Evolutionary conservation across 2,797 vertebrate genomes (phyloP), one percentile per base, ranked within the genome.

Genomic region (Enteromius afrohamiltoni): DNA sequence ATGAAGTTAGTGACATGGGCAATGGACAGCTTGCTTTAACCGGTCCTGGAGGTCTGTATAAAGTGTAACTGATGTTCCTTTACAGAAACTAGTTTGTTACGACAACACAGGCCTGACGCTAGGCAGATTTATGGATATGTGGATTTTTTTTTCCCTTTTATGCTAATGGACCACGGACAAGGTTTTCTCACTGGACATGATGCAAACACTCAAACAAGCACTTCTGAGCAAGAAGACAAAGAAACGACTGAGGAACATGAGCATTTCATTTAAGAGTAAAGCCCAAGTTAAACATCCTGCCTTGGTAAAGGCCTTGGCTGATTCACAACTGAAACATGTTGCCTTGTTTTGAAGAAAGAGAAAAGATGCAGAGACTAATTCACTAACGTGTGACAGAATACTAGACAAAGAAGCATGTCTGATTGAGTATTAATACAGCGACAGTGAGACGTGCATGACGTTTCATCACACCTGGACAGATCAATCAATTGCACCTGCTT

Each of bases 11-110:
- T 0, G 95, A 96, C 79, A 93, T 95, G 9, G 92, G 94, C 0
- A 96, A 96, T 0, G 96, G 96, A 76, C 96, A 96, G 82, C 93
- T 96, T 53, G 93, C 95, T 0, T 92, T 96, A 89, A 94, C 94
- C 0, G 94, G 95, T 19, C 94, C 96, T 76, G 93, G 95, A 69
- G 95, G 95, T 83, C 93, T 94, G 84, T 97, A 93, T 84, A 96
- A 95, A 92, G 93, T 94, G 77, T 97, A 81, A 88, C 55, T n/a
- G 23, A 26, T 26, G 1, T 13, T 17, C 3, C 34, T 67, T 3
- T 0, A 13, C 71, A 51, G 42, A 68, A 42, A 45, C 21, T 31
- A 9, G 60, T 21, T 13, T 55, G 62, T 26, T 26, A 29, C 37
- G 37, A 21, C 60, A 45, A 64, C 31, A 16, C 45, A 47, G 40